These are phyloP conservation scores for Halcyon badia DNA, from an alignment of 2,797 vertebrate genomes.

Conservation along the genomic window DNA sequence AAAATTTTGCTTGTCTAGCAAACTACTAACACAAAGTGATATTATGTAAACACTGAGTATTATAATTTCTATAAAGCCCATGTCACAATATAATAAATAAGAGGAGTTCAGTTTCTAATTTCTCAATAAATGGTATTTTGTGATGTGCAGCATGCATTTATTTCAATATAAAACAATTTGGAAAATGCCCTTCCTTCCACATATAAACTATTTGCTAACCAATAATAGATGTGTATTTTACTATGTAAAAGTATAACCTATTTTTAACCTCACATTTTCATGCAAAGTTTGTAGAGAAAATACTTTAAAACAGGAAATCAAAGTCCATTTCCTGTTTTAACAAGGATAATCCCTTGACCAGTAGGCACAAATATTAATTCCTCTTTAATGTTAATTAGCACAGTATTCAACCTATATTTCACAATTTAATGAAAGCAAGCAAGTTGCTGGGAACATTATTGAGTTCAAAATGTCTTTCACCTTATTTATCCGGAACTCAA, in stretches of 20 bases:
- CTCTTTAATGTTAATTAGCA: constrained; percentile 32
- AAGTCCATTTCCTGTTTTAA: constrained; percentile 60
- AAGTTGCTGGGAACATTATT: constrained; percentile 11
- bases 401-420: constrained; percentile 7
- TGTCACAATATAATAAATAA: neutral
- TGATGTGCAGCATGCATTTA: neutral
- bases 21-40: neutral
- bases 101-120: neutral
- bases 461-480: constrained; percentile 36
- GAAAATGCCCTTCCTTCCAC: neutral
- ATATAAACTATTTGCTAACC: neutral
- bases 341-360: constrained; percentile 59
- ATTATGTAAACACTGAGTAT: neutral
- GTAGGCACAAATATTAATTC: constrained; percentile 48
- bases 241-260: constrained; percentile 18
- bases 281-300: constrained; percentile 45
- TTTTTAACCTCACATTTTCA: constrained; percentile 41
- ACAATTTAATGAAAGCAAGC: constrained; percentile 22
- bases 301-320: constrained; percentile 46
- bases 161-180: neutral
- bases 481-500: constrained; percentile 34
- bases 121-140: neutral
- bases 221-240: neutral
- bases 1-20: neutral
- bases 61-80: neutral